phyloP scores from a whole-genome alignment of 2,797 vertebrate genomes.

The Poliocrania exsul region DNA sequence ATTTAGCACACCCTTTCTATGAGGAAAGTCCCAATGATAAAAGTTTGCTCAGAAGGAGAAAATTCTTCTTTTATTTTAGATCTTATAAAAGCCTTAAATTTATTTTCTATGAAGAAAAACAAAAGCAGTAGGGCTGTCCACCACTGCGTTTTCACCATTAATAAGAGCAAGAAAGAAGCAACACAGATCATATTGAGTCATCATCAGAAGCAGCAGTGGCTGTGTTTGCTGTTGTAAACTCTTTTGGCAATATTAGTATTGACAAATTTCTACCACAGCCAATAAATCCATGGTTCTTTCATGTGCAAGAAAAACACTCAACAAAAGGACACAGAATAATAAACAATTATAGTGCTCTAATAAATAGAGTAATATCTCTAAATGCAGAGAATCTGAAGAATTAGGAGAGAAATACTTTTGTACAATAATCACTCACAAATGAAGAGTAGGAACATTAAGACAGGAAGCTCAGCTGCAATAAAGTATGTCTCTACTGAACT shows the following conservation, averaged over 20 bases:
- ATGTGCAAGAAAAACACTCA: not conserved
- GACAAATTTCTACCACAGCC: not conserved
- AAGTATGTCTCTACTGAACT: slow-evolving; percentile 51
- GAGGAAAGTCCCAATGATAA: not conserved
- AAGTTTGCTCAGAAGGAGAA: not conserved
- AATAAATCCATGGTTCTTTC: not conserved
- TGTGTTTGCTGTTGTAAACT: not conserved
- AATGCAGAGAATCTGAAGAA: not conserved
- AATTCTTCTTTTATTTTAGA: not conserved
- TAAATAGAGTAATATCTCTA: not conserved
- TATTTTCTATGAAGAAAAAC: not conserved
- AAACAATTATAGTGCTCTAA: not conserved
- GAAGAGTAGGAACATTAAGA: not conserved
- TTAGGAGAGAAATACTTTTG: not conserved
- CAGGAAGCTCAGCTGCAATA: not conserved
- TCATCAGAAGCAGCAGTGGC: not conserved
- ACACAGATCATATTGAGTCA: fast-evolving
- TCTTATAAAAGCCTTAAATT: not conserved
- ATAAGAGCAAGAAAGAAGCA: not conserved
- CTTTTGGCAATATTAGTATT: not conserved
- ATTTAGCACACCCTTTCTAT: not conserved
- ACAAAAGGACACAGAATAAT: not conserved
- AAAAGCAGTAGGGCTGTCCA: not conserved
- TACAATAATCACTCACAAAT: not conserved
- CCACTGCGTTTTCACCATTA: not conserved